These are phyloP conservation scores for Gymnothorax javanicus DNA, from an alignment of 2,797 vertebrate species.

Conservation along the genomic window DNA sequence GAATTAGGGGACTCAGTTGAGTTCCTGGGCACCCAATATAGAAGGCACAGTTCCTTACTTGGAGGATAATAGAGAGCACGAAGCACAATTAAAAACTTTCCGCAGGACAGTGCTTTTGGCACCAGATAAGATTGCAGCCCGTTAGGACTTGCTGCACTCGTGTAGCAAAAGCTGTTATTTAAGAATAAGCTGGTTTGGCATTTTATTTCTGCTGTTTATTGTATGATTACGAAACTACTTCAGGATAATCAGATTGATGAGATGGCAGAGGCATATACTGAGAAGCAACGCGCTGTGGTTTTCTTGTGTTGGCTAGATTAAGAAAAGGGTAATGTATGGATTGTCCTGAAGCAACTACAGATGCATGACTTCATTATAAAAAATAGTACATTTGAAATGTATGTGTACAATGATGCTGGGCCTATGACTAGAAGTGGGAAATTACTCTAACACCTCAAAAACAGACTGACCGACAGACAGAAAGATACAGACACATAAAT, in stretches of 20 bases:
- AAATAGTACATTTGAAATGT: background rate
- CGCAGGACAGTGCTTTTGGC: background rate
- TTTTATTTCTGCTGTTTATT: constrained; percentile 17
- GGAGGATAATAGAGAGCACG: constrained; percentile 7
- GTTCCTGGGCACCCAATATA: constrained; percentile 30
- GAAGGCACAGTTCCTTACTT: constrained; percentile 21
- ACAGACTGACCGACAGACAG: background rate
- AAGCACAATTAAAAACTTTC: background rate
- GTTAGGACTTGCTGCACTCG: constrained; percentile 25
- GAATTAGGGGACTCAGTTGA: constrained; percentile 26
- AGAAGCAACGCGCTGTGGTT: constrained; percentile 40
- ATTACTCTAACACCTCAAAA: constrained; percentile 23
- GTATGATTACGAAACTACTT: background rate
- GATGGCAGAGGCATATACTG: constrained; percentile 34
- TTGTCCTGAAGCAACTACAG: background rate
- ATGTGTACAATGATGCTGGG: background rate
- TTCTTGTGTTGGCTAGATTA: constrained; percentile 19
- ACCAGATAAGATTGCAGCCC: constrained; percentile 32
- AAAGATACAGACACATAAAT: background rate
- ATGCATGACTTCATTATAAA: background rate
- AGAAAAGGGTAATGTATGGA: constrained; percentile 28
- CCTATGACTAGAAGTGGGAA: constrained; percentile 14
- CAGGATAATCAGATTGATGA: constrained; percentile 46
- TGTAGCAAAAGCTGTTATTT: constrained; percentile 37
- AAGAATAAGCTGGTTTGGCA: background rate